Evolutionary conservation across 2,113 vertebrate genomes (phyloP).

Genomic region (Syngnathus floridae): DNA sequence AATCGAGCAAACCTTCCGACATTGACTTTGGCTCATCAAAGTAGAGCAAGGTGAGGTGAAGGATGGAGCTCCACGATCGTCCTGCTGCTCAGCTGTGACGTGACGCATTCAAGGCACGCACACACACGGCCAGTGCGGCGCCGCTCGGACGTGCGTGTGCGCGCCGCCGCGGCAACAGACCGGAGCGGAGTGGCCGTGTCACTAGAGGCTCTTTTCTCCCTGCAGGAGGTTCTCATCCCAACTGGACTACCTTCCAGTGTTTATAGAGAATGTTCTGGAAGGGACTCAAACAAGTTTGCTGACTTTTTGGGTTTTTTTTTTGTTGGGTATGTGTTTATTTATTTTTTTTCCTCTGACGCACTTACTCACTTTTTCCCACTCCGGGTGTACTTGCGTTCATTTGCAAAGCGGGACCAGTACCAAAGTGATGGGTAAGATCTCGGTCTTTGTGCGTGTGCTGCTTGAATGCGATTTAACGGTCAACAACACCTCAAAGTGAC

Average conservation of each 20-base stretch:
- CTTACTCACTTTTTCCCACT: background rate
- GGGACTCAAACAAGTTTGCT: background rate
- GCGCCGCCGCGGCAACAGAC: background rate
- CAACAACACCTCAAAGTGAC: background rate
- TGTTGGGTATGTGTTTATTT: background rate
- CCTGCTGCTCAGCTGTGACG: background rate
- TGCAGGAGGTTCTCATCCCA: background rate
- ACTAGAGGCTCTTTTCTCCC: background rate
- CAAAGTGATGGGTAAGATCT: background rate
- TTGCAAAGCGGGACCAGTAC: background rate
- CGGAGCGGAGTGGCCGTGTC: background rate
- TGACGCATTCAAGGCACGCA: background rate
- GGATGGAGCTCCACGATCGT: background rate
- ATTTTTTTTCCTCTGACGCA: background rate
- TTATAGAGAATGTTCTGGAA: background rate
- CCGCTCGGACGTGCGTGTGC: background rate
- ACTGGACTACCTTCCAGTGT: background rate
- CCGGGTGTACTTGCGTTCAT: background rate
- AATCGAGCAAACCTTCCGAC: too few species aligned
- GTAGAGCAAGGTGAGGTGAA: background rate
- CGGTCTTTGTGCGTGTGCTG: background rate
- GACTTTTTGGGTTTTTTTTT: background rate
- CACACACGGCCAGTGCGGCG: background rate
- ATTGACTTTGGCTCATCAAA: background rate
- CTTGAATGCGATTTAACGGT: background rate